These are phyloP conservation scores for Scaptomyza cyrtandrae DNA, from an alignment of 2,888 invertebrate genomes.

Conservation along the genomic window DNA sequence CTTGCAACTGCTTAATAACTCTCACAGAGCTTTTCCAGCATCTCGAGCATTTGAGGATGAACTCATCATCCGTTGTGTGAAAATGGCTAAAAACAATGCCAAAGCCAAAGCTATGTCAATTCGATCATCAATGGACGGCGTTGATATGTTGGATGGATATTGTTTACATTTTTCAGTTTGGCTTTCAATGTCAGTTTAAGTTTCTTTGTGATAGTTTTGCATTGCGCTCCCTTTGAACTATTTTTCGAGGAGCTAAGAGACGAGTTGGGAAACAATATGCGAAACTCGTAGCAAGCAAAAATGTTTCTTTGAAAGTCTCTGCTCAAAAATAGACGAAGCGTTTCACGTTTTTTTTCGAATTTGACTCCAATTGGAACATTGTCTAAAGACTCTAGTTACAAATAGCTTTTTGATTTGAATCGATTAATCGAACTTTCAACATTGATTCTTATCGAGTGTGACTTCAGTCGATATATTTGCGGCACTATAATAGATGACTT, in stretches of 20 bases:
- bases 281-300: conserved; percentile 13
- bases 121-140: conserved; percentile 3
- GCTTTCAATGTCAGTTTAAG: background rate
- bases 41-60: background rate
- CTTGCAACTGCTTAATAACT: background rate
- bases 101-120: background rate
- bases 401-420: background rate
- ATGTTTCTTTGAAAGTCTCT: conserved; percentile 25
- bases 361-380: too few species aligned
- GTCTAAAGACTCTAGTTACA: too few species aligned
- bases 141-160: background rate
- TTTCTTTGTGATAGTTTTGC: background rate
- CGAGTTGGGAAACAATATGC: conserved; percentile 3
- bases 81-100: background rate
- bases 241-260: conserved; percentile 15
- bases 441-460: background rate
- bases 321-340: background rate
- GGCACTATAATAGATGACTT: too few species aligned
- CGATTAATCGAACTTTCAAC: background rate
- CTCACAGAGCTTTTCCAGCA: background rate
- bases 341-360: too few species aligned
- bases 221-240: conserved; percentile 43
- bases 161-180: conserved; percentile 1
- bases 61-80: background rate
- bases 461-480: too few species aligned